Percentiles rank a stretch among this genome's conserved stretches.
Evolutionary conservation across 2,888 invertebrate genomes (phyloP).

Genomic region (Drosophila dives): DNA sequence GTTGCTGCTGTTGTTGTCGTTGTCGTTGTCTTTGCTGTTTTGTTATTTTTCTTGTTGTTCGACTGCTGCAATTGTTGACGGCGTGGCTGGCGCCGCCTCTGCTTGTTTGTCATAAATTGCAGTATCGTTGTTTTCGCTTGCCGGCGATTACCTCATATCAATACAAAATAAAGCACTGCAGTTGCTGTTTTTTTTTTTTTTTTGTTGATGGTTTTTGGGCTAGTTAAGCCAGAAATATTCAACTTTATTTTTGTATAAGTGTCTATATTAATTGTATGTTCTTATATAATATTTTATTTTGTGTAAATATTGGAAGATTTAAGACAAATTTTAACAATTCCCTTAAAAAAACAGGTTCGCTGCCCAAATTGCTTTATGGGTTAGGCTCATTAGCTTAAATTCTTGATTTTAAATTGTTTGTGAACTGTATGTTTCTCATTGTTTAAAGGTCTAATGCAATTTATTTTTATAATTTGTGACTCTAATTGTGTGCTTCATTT

Average conservation of each 20-base stretch:
- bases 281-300: constrained; percentile 6
- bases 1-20: constrained; percentile 41
- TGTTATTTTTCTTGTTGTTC: constrained; percentile 26
- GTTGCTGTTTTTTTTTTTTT: constrained; percentile 45
- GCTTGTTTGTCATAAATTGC: constrained; percentile 70
- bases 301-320: constrained; percentile 6
- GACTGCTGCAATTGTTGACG: constrained; percentile 53
- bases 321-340: background rate
- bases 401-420: constrained; percentile 24
- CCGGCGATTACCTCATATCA: constrained; percentile 60
- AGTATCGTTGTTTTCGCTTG: constrained; percentile 45
- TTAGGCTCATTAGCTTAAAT: constrained; percentile 18
- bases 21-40: constrained; percentile 33
- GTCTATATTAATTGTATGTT: background rate
- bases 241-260: background rate
- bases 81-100: constrained; percentile 60
- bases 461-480: background rate
- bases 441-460: constrained; percentile 16
- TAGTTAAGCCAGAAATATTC: background rate
- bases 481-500: background rate
- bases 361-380: constrained; percentile 24
- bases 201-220: constrained; percentile 9
- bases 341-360: constrained; percentile 52
- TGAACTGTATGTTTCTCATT: background rate
- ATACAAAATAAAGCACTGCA: constrained; percentile 51